These are phyloP conservation scores for Copidosoma aretas DNA, from an alignment of 2,888 invertebrate species.

Conservation along the genomic window DNA sequence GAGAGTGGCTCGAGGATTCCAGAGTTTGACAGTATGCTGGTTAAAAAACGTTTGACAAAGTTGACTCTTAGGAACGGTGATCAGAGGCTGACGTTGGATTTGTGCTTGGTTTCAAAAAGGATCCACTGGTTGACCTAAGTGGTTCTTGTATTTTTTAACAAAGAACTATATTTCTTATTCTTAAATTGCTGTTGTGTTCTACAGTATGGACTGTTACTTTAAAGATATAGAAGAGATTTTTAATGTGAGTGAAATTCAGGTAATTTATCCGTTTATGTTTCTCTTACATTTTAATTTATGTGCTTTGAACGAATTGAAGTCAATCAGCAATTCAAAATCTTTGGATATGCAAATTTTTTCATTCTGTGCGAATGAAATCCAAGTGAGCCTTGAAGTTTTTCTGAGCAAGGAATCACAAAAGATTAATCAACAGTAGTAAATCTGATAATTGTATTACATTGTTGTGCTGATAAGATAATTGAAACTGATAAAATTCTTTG, in stretches of 20 bases:
- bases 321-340: no score
- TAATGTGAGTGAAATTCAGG: background rate
- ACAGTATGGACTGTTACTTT: no score
- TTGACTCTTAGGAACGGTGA: slow-evolving; percentile 2
- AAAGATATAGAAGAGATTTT: no score
- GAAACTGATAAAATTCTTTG: background rate
- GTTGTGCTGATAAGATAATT: slow-evolving; percentile 10
- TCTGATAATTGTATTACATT: slow-evolving; percentile 3
- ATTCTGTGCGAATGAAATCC: background rate
- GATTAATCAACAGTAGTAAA: background rate
- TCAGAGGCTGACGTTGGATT: background rate
- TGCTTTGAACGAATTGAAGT: no score
- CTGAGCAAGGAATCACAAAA: background rate
- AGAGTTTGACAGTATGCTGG: no score
- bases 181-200: no score
- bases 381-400: background rate
- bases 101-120: background rate
- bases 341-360: no score
- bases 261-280: background rate
- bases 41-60: slow-evolving; percentile 5
- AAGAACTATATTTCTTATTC: no score
- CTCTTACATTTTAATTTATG: background rate
- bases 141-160: background rate
- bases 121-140: background rate
- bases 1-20: no score